These are phyloP conservation scores for Charina bottae DNA, from an alignment of 2,113 vertebrate genomes.

Conservation along the genomic window DNA sequence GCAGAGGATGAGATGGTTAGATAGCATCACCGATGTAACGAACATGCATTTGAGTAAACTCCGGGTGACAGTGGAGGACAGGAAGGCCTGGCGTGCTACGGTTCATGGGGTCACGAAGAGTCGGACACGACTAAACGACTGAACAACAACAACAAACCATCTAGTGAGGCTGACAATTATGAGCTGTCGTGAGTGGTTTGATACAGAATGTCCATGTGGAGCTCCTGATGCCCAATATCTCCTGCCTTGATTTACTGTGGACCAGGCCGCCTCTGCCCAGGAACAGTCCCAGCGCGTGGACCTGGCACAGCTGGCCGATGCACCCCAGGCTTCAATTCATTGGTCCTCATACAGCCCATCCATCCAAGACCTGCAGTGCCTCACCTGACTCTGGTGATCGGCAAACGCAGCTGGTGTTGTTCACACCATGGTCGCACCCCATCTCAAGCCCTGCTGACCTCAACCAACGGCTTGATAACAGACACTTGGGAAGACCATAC, in stretches of 20 bases:
- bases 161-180: not conserved
- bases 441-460: not conserved
- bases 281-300: not conserved
- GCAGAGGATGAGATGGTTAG: no score
- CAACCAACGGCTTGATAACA: not conserved
- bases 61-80: no score
- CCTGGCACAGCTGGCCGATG: not conserved
- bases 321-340: not conserved
- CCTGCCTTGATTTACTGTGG: not conserved
- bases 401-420: not conserved
- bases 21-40: no score
- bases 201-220: not conserved
- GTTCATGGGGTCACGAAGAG: no score
- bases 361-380: not conserved
- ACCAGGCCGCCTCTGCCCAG: not conserved
- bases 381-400: not conserved
- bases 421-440: not conserved
- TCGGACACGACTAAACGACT: no score
- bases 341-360: not conserved
- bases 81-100: no score
- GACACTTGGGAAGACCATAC: not conserved
- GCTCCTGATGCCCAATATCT: not conserved
- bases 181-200: not conserved
- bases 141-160: no score
- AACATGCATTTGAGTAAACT: no score